Base-by-base conservation (phyloP, 2,113 vertebrate genomes). In the Chitala chitala region DNA sequence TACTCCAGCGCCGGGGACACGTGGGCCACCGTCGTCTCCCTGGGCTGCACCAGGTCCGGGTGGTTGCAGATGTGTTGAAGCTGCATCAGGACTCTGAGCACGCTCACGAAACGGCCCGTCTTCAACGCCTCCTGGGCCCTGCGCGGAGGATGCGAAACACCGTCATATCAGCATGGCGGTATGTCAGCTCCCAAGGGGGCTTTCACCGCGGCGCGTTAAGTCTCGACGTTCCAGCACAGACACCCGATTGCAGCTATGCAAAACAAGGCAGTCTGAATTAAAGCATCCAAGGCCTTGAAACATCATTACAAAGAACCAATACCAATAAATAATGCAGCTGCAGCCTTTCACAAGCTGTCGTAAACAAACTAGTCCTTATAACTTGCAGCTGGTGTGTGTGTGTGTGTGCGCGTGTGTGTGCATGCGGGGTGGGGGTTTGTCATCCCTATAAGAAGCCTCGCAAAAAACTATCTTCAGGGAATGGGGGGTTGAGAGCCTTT, bases 11-110 rank as follows among this genome's bases (percentile, higher is more conserved):
- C 81, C 77, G 93, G 85, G 58, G 86, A 91, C 13, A 90, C 89
- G 3, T 84, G 94, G 1, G 94, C 90, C 56, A 87, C 91, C 72
- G 83, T 84, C 0, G 86, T 90, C 22, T 92, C 86, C 65, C 95
- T 85, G 6, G 91, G 88, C 17, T 89, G 90, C 69, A 96, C 91
- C 84, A 97, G 86, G 75, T 96, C 92, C 1, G 95, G 94, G 74
- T 97, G 94, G 81, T 97, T 97, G 83, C 95, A 95, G 63, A 96
- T 94, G 77, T 92, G 83, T 79, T 95, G 94, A 44, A 97, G 87
- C 85, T 93, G 93, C 92, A 96, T 95, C 82, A 95, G 84, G 7
- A 95, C 93, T 2, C 94, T 93, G 71, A 96, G 92, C 71, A 97
- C 94, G 33, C 95, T 95, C 74, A 96, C 93, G 83, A 97, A 97